Evolutionary conservation across 2,888 invertebrate species (phyloP), one percentile per base, ranked within the genome.

Genomic region (Herminia tarsipennalis): DNA sequence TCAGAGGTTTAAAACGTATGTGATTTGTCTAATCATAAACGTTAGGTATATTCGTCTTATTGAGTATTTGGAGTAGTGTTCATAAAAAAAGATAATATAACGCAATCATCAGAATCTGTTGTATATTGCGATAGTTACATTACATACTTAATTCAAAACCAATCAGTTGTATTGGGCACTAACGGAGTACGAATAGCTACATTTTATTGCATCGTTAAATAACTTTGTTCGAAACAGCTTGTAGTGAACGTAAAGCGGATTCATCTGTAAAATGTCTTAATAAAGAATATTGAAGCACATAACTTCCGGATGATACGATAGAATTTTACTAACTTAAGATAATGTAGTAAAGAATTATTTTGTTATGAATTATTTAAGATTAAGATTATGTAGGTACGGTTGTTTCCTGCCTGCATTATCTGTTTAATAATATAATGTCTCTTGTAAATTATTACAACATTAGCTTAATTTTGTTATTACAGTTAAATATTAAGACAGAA

Each of bases 141-240:
- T 12, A 13, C 13, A 6, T 34, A 33, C 37, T 42, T 54, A 25
- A 41, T 58, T 22, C 22, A 6, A 40, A 46, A 36, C 32, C 58
- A 55, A 55, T 62, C 48, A 42, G 46, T 47, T 40, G 43, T 59
- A 56, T 56, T 28, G 42, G n/a, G 12, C 34, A 34, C 41, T 40
- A 10, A 39, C 29, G 14, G 13, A 17, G 33, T 28, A 33, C 33
- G 24, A 29, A 34, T 33, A 28, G 36, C 18, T 28, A 22, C 28
- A 22, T 40, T 63, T 61, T 62, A 59, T 33, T 34, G 9, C 37
- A 14, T 20, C 40, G 36, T 52, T 45, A 59, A 45, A 43, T 45
- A 41, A 46, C 49, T 41, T 42, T 34, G 38, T 53, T 25, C 43
- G 9, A 22, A 38, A 47, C 28, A 36, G 28, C 30, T 41, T 33